Evolutionary conservation across 2,888 invertebrate species (phyloP).

Genomic region (Drosophila flavopinicola): DNA sequence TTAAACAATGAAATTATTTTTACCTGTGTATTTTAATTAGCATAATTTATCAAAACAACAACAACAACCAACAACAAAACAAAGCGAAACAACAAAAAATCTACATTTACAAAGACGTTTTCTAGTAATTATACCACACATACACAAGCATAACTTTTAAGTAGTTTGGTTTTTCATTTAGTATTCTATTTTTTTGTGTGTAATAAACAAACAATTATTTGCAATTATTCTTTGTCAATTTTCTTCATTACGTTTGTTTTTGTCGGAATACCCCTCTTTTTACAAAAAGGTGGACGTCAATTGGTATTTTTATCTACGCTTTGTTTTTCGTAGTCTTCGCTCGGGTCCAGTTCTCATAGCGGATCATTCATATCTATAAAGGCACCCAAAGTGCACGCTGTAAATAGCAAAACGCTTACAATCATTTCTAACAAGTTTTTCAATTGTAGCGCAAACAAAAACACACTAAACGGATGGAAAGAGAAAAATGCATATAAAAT

Average conservation of each 20-base stretch:
- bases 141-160: conserved; percentile 60
- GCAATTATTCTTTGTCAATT: conserved; percentile 32
- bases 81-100: conserved; percentile 56
- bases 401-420: conserved; percentile 50
- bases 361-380: conserved; percentile 44
- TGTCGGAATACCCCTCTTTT: not conserved
- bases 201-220: conserved; percentile 69
- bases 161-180: conserved; percentile 78
- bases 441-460: conserved; percentile 13
- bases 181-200: conserved; percentile 69
- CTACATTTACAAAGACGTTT: conserved; percentile 78
- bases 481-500: conserved; percentile 3
- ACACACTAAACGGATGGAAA: conserved; percentile 4
- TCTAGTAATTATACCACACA: conserved; percentile 68
- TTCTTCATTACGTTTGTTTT: conserved; percentile 6
- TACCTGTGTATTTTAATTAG: conserved; percentile 80
- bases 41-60: conserved; percentile 59
- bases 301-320: not conserved
- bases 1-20: conserved; percentile 79
- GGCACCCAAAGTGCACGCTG: conserved; percentile 53
- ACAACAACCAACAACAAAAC: conserved; percentile 46
- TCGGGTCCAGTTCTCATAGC: conserved; percentile 16
- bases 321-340: conserved; percentile 19
- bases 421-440: conserved; percentile 25
- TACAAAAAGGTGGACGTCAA: conserved; percentile 1